Conservation (phyloP, 2,797 vertebrate species). For the Pogoniulus pusillus region DNA sequence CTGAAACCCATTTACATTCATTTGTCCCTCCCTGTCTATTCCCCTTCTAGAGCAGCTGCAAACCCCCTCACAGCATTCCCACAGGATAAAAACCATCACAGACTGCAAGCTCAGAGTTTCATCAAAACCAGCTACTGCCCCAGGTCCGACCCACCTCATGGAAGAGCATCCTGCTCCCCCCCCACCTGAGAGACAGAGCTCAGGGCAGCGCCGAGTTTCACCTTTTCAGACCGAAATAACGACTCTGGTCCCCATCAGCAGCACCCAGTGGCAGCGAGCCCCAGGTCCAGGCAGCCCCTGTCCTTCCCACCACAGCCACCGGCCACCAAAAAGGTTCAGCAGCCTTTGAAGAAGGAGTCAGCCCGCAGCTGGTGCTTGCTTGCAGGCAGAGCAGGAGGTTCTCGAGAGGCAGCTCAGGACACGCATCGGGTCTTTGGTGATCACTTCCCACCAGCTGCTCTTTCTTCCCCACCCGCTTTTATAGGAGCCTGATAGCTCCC, state of each 20-base stretch:
- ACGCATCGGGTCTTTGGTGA: neutral
- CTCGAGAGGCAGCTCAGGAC: neutral
- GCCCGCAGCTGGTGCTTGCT: neutral
- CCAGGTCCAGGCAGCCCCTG: neutral
- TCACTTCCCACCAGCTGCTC: constrained; percentile 11
- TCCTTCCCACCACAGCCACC: neutral
- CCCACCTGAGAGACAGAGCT: fast-evolving
- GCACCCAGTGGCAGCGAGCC: fast-evolving
- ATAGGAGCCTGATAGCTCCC: constrained; percentile 22
- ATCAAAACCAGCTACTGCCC: neutral
- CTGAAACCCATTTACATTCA: neutral
- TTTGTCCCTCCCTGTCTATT: neutral
- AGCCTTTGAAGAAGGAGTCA: neutral
- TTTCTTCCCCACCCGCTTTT: constrained; percentile 39
- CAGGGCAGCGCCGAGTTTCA: neutral
- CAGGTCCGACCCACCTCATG: fast-evolving
- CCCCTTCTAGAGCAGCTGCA: neutral
- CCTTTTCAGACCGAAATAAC: neutral
- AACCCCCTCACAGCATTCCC: neutral
- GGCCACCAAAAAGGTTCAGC: neutral
- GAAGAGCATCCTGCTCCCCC: neutral
- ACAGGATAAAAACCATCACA: fast-evolving
- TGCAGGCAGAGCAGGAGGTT: neutral
- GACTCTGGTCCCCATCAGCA: neutral
- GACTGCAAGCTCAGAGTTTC: neutral